These are phyloP conservation scores for Agrochola circellaris DNA, from an alignment of 2,888 invertebrate genomes.

Conservation along the genomic window DNA sequence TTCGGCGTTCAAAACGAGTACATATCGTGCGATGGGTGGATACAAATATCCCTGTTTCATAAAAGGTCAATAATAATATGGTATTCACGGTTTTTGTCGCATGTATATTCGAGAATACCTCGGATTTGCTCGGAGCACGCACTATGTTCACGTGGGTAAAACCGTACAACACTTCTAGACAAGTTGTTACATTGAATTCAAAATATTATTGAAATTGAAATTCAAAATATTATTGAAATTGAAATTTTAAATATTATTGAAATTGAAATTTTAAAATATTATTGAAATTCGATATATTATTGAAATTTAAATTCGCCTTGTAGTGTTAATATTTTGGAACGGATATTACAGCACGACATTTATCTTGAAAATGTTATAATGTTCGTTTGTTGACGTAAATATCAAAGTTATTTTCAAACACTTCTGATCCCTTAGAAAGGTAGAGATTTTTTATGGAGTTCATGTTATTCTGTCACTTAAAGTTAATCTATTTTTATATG, in stretches of 20 bases:
- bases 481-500: slow-evolving; percentile 22
- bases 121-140: not conserved
- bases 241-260: not conserved
- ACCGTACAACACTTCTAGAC: not conserved
- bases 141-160: not conserved
- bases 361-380: not conserved
- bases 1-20: not conserved
- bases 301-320: not conserved
- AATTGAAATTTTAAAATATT: too few species aligned
- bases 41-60: slow-evolving; percentile 22
- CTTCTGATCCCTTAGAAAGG: not conserved
- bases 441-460: slow-evolving; percentile 18
- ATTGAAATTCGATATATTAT: not conserved
- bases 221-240: not conserved
- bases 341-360: not conserved
- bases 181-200: not conserved
- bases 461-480: slow-evolving; percentile 62
- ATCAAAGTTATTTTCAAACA: not conserved
- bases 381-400: not conserved
- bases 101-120: not conserved
- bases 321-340: not conserved
- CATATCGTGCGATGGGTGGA: not conserved
- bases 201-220: not conserved
- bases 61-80: not conserved
- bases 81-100: not conserved